Conservation (phyloP, 2,888 invertebrate species). For the Mythimna vitellina region DNA sequence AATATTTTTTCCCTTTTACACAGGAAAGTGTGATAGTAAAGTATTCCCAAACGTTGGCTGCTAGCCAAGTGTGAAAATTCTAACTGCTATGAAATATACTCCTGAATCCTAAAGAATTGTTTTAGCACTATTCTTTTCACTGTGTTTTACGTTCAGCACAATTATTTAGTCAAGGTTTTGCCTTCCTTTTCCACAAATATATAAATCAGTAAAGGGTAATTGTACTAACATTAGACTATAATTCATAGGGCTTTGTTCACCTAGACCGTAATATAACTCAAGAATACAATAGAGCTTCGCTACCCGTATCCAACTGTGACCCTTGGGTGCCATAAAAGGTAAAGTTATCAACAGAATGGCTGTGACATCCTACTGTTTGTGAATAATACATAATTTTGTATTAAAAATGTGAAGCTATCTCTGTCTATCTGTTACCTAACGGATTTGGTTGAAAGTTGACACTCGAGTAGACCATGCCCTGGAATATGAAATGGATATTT, state of each 20-base stretch:
- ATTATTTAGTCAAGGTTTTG: background rate
- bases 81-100: conserved; percentile 7
- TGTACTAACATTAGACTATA: conserved; percentile 12
- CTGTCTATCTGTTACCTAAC: too few relatives aligned
- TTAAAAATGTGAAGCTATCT: too few relatives aligned
- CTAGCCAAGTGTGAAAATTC: conserved; percentile 46
- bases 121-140: conserved; percentile 3
- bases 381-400: conserved; percentile 2
- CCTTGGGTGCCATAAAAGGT: conserved; percentile 31
- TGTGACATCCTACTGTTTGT: conserved; percentile 4
- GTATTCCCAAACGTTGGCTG: conserved; percentile 37
- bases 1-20: background rate
- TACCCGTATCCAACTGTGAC: conserved; percentile 17
- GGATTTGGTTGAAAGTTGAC: too few relatives aligned
- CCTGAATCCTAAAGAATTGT: conserved; percentile 14
- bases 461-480: too few relatives aligned
- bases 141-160: background rate
- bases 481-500: too few relatives aligned
- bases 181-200: conserved; percentile 16
- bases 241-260: conserved; percentile 37
- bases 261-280: conserved; percentile 29
- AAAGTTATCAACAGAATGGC: conserved; percentile 20
- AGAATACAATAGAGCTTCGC: conserved; percentile 26
- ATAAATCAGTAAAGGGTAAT: conserved; percentile 20
- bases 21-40: conserved; percentile 28